These are phyloP conservation scores for Eupithecia subumbrata DNA, from an alignment of 2,888 invertebrate species.

Conservation along the genomic window DNA sequence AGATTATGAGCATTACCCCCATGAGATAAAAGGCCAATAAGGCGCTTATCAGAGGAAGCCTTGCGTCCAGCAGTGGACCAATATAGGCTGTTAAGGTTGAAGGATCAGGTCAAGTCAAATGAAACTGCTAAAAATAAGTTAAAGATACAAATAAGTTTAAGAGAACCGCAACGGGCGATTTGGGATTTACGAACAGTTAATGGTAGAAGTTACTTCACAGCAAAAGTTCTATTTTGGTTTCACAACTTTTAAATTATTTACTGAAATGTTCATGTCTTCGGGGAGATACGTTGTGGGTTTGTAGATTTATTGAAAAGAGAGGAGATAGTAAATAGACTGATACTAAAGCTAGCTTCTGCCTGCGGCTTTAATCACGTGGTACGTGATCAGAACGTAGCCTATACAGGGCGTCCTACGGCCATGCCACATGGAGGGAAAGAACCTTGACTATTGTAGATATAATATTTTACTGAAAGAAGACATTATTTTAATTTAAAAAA, in stretches of 20 bases:
- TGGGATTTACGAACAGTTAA: conserved; percentile 17
- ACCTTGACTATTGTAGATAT: too few species aligned
- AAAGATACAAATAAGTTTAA: not conserved
- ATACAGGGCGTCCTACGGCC: too few species aligned
- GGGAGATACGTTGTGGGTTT: conserved; percentile 10
- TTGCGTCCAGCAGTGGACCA: too few species aligned
- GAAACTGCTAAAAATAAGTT: not conserved
- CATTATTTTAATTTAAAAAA: too few species aligned
- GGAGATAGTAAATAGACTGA: not conserved
- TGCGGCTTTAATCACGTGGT: not conserved
- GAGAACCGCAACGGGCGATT: conserved; percentile 16
- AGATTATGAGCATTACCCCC: too few species aligned
- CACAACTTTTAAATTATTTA: conserved; percentile 26
- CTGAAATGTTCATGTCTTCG: conserved; percentile 8
- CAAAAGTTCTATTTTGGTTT: conserved; percentile 23
- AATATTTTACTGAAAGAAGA: too few species aligned
- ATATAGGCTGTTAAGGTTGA: too few species aligned
- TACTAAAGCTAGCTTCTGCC: not conserved
- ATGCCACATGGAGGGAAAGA: too few species aligned
- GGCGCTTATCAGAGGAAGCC: too few species aligned
- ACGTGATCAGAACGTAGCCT: too few species aligned
- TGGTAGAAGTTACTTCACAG: conserved; percentile 18
- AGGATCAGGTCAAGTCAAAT: not conserved
- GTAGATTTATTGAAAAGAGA: conserved; percentile 11
- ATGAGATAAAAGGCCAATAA: too few species aligned